A percentile compares a stretch with the other conserved stretches of the same genome.
These are phyloP conservation scores for Notodonta dromedarius DNA, from an alignment of 2,888 invertebrate genomes.

Conservation along the genomic window DNA sequence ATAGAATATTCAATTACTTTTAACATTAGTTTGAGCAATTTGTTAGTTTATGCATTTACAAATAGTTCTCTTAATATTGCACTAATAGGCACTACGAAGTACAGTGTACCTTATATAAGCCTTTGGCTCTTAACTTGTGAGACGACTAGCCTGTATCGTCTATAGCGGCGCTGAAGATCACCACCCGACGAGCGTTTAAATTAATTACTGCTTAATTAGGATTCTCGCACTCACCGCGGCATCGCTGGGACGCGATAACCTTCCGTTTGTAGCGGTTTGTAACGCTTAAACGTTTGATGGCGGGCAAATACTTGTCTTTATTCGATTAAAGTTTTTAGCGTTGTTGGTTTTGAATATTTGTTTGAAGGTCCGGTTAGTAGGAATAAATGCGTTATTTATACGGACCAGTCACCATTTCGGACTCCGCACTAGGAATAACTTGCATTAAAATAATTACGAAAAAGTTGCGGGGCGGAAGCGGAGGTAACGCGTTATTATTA, in stretches of 20 bases:
- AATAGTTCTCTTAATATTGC: neutral
- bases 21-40: too few species aligned
- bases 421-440: too few species aligned
- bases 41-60: neutral
- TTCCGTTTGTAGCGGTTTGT: neutral
- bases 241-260: neutral
- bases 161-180: too few species aligned
- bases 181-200: neutral
- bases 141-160: too few species aligned
- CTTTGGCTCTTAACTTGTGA: too few species aligned
- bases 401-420: neutral
- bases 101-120: too few species aligned
- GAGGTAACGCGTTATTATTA: too few species aligned
- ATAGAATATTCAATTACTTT: too few species aligned
- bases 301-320: neutral
- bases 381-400: neutral
- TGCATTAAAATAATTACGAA: too few species aligned
- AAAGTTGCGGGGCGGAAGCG: too few species aligned
- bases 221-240: neutral
- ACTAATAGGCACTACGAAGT: too few species aligned
- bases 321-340: slow-evolving; percentile 5
- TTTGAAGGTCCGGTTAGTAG: neutral
- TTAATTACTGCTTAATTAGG: neutral
- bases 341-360: slow-evolving; percentile 1
- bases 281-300: neutral